phyloP scores from a whole-genome alignment of 2,888 invertebrate genomes.

The Patella ulyssiponensis region DNA sequence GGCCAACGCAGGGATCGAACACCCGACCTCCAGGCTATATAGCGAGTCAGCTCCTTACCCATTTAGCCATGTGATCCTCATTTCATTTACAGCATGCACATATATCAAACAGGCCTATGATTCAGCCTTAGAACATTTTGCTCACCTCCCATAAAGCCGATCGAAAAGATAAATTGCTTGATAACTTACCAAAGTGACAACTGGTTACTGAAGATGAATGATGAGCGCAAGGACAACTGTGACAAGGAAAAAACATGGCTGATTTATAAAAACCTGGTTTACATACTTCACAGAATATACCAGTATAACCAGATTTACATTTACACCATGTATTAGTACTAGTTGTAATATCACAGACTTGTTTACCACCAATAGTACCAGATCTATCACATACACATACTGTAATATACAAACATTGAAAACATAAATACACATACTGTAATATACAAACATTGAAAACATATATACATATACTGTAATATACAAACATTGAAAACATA shows the following conservation, averaged over 20 bases:
- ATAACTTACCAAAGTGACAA: constrained; percentile 56
- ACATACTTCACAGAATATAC: constrained; percentile 61
- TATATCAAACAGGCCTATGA: too few species aligned
- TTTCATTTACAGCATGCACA: too few species aligned
- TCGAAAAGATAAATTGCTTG: not conserved
- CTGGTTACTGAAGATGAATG: constrained; percentile 38
- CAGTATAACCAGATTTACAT: constrained; percentile 51
- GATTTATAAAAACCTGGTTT: constrained; percentile 51
- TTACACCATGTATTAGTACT: constrained; percentile 39
- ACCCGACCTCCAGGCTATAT: too few species aligned
- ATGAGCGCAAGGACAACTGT: constrained; percentile 55
- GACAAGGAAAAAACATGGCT: constrained; percentile 50
- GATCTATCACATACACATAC: constrained; percentile 46
- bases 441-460: constrained; percentile 9
- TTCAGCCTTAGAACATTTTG: not conserved
- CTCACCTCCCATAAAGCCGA: not conserved
- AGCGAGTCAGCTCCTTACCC: too few species aligned
- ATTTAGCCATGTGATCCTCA: too few species aligned
- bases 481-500: too few species aligned
- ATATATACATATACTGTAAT: not conserved
- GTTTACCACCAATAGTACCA: constrained; percentile 39
- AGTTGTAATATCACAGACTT: constrained; percentile 29
- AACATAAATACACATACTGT: not conserved
- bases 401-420: constrained; percentile 14
- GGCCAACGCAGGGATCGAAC: too few species aligned